A percentile compares a stretch with the other conserved stretches of the same genome.
Evolutionary conservation across 2,113 vertebrate species (phyloP).

Genomic region (Lepus americanus): DNA sequence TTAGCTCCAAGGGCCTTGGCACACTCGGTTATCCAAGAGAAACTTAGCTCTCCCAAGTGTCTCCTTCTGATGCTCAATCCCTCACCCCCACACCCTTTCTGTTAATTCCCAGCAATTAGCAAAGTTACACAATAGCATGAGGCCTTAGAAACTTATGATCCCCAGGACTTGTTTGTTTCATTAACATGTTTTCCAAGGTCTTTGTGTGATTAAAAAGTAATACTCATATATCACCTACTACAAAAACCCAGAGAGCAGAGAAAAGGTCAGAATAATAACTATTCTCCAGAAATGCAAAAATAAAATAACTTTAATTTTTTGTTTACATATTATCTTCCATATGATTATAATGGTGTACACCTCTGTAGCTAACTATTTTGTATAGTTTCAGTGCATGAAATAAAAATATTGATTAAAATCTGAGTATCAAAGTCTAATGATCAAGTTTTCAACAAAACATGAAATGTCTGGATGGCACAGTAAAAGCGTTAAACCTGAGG

Average conservation of each 20-base stretch:
- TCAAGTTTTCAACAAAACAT: constrained; percentile 1
- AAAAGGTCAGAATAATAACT: not conserved
- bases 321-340: not conserved
- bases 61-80: not conserved
- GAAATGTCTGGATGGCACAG: not conserved
- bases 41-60: not conserved
- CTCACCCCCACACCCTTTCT: not conserved
- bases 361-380: not conserved
- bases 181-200: constrained; percentile 13
- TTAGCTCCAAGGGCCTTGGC: not conserved
- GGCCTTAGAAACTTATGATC: not conserved
- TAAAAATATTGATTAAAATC: not conserved
- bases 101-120: not conserved
- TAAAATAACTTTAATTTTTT: constrained; percentile 21
- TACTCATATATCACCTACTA: not conserved
- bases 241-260: not conserved
- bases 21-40: not conserved
- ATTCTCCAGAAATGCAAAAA: not conserved
- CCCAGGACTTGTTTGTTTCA: not conserved
- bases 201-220: not conserved
- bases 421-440: not conserved
- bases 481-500: not conserved
- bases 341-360: not conserved
- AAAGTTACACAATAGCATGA: not conserved
- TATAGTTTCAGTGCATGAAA: not conserved